A percentile compares a stretch with the other conserved stretches of the same genome.
phyloP scores from a whole-genome alignment of 2,113 vertebrate species.

The Semnopithecus entellus region DNA sequence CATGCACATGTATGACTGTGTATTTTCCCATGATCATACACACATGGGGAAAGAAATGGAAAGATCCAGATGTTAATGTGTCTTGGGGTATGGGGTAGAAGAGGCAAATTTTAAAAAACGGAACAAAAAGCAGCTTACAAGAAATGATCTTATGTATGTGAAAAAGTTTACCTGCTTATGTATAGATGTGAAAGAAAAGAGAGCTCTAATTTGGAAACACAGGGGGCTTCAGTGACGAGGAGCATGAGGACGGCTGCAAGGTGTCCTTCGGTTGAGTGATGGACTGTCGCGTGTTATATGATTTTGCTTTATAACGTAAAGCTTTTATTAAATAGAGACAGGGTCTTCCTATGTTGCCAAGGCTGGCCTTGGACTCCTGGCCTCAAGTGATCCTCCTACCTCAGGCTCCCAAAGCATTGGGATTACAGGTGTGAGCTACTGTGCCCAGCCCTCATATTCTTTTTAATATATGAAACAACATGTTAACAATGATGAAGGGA shows the following conservation, averaged over 20 bases:
- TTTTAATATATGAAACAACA: background rate
- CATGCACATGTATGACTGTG: rapidly evolving
- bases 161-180: background rate
- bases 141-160: background rate
- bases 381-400: no score
- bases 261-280: no score
- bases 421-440: no score
- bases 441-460: no score
- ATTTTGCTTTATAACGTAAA: background rate
- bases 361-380: no score
- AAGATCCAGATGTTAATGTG: background rate
- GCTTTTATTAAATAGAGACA: no score
- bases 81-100: background rate
- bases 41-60: background rate
- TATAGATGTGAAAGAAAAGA: background rate
- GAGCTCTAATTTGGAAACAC: background rate
- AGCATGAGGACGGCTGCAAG: rapidly evolving
- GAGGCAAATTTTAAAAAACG: background rate
- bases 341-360: no score
- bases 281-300: background rate
- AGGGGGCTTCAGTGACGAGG: background rate
- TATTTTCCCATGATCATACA: background rate
- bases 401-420: no score
- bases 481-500: background rate
- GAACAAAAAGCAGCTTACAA: background rate